Evolutionary conservation across 2,113 vertebrate genomes (phyloP).

Genomic region (Sylvietta virens): DNA sequence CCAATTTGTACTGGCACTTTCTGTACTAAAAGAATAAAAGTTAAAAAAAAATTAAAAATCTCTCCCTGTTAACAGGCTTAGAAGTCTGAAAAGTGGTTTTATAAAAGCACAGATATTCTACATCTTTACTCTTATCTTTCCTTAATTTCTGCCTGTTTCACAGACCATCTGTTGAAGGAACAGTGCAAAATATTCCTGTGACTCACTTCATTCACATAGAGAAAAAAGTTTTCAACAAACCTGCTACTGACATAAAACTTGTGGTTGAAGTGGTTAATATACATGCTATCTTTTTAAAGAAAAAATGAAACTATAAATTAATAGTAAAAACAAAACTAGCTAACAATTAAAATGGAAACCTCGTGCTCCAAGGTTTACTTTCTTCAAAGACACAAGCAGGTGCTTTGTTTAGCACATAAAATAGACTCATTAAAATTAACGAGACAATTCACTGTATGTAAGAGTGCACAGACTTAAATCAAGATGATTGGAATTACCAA

Average conservation of each 20-base stretch:
- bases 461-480: not conserved
- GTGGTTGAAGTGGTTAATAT: not conserved
- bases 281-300: not conserved
- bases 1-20: not conserved
- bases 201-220: not conserved
- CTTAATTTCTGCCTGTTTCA: not conserved
- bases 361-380: not conserved
- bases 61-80: not conserved
- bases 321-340: not conserved
- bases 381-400: not conserved
- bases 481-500: not conserved
- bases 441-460: not conserved
- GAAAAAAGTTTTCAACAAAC: not conserved
- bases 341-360: not conserved
- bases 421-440: constrained; percentile 14
- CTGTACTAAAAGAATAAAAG: not conserved
- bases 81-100: not conserved
- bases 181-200: not conserved
- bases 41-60: not conserved
- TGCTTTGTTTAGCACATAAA: not conserved
- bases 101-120: not conserved
- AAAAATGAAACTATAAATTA: not conserved
- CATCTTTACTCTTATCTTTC: not conserved
- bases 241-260: not conserved
- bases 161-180: not conserved